A percentile compares a stretch with the other conserved stretches of the same genome.
These are phyloP conservation scores for Alca torda DNA, from an alignment of 2,797 vertebrate genomes.

Conservation along the genomic window DNA sequence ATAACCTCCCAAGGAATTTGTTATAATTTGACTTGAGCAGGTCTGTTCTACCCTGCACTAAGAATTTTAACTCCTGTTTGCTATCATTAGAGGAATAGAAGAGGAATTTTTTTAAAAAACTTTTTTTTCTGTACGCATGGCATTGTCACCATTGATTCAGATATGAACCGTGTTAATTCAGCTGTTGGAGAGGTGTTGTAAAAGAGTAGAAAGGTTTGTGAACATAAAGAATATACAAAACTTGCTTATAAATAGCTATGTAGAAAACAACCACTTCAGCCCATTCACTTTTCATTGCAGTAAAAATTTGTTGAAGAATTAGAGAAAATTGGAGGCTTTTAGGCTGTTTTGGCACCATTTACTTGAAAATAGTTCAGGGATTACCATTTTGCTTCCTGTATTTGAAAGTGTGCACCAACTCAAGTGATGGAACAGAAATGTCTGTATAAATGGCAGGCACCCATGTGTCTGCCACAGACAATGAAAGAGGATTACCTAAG, in stretches of 20 bases:
- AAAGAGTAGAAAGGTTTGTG: neutral
- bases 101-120: neutral
- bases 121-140: accelerated
- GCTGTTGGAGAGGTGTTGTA: neutral
- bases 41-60: neutral
- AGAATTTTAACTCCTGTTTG: neutral
- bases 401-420: neutral
- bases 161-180: neutral
- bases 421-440: neutral
- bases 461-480: neutral
- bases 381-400: neutral
- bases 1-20: neutral
- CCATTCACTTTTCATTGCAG: neutral
- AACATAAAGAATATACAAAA: neutral
- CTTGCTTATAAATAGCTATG: neutral
- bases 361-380: neutral
- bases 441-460: neutral
- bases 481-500: neutral
- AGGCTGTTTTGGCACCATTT: neutral
- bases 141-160: neutral
- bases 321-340: neutral
- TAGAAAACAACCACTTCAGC: neutral
- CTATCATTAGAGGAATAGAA: neutral
- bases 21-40: neutral
- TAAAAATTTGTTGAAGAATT: neutral